Evolutionary conservation across 2,888 invertebrate species (phyloP), one percentile per base, ranked within the genome.

Genomic region (Anthoptus insignis): DNA sequence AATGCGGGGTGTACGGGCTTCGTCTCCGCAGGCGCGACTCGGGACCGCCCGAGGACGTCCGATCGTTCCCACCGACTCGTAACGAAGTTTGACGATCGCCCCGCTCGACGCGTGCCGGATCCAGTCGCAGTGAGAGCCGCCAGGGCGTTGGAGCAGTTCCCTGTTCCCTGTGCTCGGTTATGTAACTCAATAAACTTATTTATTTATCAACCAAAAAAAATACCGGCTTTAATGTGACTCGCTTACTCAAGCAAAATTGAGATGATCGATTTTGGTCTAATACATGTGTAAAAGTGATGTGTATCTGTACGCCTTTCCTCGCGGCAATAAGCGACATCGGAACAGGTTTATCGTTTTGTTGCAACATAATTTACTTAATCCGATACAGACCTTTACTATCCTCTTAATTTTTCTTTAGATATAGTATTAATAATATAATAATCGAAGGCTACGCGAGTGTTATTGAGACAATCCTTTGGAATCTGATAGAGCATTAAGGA

Each of bases 61-160:
- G 91, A 91, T 89, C 91, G 91, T 90, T 90, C 83, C 83, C 82
- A 84, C 87, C 91, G 91, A 88, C 81, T 82, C 86, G 81, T 88
- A 90, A 88, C 92, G 92, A 91, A 90, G 90, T 89, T 89, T 83
- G 89, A 86, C 91, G 89, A 90, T 86, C 86, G 84, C 91, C 90
- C 85, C 84, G 86, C 87, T 81, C 86, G 89, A 87, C 88, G 89
- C 90, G 89, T 86, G 89, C 84, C 86, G 84, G 84, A 81, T 81
- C 86, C 91, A 93, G 93, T 93, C 91, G 89, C 89, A 87, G 89
- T 87, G 87, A 85, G 84, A 81, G 87, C 91, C 90, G 89, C 88
- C 88, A 76, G 89, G 91, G 89, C 89, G 92, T 88, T 86, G 87
- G 87, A 87, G 83, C 86, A 87, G 84, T 83, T 87, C 87, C 77